Percentiles rank a stretch among this genome's conserved stretches.
Conservation (phyloP, 2,113 vertebrate genomes). For the Catharus minimus region DNA sequence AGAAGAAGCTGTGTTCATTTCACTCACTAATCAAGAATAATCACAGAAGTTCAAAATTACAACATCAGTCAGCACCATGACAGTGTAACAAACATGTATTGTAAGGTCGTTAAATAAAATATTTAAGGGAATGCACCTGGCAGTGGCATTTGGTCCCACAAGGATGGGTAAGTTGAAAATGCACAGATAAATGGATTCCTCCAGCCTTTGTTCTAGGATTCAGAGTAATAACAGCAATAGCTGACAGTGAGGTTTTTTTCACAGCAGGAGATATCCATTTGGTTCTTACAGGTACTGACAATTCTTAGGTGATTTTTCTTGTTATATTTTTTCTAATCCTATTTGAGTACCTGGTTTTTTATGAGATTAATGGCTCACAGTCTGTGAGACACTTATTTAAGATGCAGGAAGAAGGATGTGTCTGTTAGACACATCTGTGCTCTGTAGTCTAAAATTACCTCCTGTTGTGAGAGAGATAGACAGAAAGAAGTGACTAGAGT, state of each 20-base stretch:
- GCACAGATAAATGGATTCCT: neutral
- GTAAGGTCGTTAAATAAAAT: neutral
- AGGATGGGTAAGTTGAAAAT: neutral
- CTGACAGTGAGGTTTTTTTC: neutral
- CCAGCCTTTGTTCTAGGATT: neutral
- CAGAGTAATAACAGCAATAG: neutral
- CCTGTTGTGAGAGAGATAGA: conserved; percentile 29
- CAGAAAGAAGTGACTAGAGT: conserved; percentile 14
- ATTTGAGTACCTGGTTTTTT: conserved; percentile 43
- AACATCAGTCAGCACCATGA: neutral
- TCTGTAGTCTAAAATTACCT: conserved; percentile 40
- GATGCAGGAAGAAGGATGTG: conserved; percentile 39
- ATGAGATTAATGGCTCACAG: conserved; percentile 21
- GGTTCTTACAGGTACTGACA: neutral
- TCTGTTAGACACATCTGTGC: conserved; percentile 45
- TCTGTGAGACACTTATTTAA: conserved; percentile 37
- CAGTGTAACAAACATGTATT: fast-evolving
- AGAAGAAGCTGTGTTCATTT: neutral
- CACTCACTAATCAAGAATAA: neutral
- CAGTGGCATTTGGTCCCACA: neutral
- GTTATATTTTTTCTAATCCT: conserved; percentile 18
- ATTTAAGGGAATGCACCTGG: conserved; percentile 6
- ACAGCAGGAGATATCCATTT: conserved; percentile 24
- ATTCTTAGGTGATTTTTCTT: conserved; percentile 1
- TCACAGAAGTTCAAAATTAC: neutral